Percentiles rank a stretch among this genome's conserved stretches.
Conservation (phyloP, 2,797 vertebrate species). For the Manis javanica region DNA sequence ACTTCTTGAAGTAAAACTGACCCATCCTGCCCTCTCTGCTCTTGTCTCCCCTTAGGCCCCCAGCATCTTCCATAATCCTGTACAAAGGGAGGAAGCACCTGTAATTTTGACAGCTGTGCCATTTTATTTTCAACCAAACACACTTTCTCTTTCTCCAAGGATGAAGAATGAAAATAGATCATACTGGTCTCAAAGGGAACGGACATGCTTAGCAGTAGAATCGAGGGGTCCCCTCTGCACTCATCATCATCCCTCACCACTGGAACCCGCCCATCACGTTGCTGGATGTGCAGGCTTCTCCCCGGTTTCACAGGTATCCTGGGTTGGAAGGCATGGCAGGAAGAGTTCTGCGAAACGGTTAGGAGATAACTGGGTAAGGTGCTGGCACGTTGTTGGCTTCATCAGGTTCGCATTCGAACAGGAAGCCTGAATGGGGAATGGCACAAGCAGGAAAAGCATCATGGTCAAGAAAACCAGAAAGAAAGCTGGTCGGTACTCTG, state of each 20-base stretch:
- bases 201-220: too few relatives aligned
- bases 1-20: conserved; percentile 34
- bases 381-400: too few relatives aligned
- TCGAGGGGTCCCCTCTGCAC: too few relatives aligned
- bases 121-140: conserved; percentile 55
- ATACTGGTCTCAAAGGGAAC: conserved; percentile 44
- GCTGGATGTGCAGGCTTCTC: neutral
- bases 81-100: conserved; percentile 44
- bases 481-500: neutral
- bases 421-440: neutral
- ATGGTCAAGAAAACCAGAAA: neutral
- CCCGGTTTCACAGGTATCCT: neutral
- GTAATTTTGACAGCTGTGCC: conserved; percentile 60
- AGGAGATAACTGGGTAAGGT: rapidly evolving
- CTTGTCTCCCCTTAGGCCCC: neutral
- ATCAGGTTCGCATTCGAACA: neutral
- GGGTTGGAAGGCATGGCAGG: neutral
- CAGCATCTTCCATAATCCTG: conserved; percentile 42
- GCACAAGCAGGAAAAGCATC: neutral
- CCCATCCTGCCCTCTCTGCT: conserved; percentile 33
- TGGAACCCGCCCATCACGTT: rapidly evolving
- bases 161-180: neutral
- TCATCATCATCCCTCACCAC: neutral
- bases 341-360: neutral
- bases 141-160: conserved; percentile 44